Evolutionary conservation across 2,797 vertebrate genomes (phyloP), one percentile per base, ranked within the genome.

Genomic region (Oceanodroma leucorhoa): DNA sequence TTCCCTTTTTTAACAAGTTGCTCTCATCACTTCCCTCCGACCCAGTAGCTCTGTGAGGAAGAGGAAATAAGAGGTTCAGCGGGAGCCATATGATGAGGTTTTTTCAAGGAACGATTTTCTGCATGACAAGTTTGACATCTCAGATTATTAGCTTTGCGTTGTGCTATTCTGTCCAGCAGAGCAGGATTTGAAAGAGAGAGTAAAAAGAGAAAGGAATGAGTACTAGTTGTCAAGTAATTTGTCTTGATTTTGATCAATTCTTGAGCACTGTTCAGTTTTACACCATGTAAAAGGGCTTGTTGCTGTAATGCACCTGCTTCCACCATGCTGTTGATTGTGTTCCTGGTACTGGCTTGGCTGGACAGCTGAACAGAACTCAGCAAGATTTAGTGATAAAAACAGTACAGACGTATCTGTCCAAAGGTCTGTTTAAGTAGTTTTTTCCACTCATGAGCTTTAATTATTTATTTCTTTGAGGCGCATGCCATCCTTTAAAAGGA

Each of bases 1-100:
- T 7, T 94, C n/a, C 51, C 21, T 81, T 94, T 95, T 97, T 84
- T 55, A 89, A 87, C 7, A 46, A 70, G 30, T 79, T 81, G 6
- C 16, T 83, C 16, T 91, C 41, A 45, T 53, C 29, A 13, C 30
- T 91, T 43, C 27, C 69, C n/a, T 78, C 45, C 81, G 41, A 67
- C 21, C 46, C 27, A 3, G 36, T 30, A 87, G 26, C 29, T 93
- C 83, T 83, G 50, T 26, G 38, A 86, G 53, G 64, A 84, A 86
- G 27, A 80, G 54, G 41, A 77, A 61, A 53, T 19, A 45, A 40
- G 43, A 57, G 34, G 34, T 90, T 55, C 26, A n/a, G 24, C 32
- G 20, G 60, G 72, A 83, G 18, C 17, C 66, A 43, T 23, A 40
- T 26, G 29, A 20, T 26, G 30, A 86, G 11, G 9, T 66, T 69